Percentiles rank a stretch among this genome's conserved stretches.
These are phyloP conservation scores for Dicyrtoma fusca DNA, from an alignment of 2,888 invertebrate genomes.

Conservation along the genomic window DNA sequence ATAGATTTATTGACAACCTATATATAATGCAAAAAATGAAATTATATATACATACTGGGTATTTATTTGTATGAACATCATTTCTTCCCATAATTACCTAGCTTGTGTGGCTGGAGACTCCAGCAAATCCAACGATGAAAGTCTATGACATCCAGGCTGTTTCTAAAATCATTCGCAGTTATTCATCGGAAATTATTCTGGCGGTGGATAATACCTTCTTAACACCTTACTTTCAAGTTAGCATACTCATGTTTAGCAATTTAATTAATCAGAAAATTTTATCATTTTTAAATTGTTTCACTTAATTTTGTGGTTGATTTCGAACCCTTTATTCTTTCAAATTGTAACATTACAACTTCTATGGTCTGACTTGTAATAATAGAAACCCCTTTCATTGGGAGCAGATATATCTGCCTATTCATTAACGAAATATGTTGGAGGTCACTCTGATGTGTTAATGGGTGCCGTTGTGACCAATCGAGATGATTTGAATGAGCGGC, in stretches of 20 bases:
- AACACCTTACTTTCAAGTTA: constrained; percentile 63
- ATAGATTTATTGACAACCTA: no score
- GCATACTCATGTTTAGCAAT: no score
- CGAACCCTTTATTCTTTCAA: no score
- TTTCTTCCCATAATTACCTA: constrained; percentile 28
- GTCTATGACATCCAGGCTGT: constrained; percentile 64
- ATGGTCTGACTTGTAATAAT: no score
- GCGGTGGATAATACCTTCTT: constrained; percentile 67
- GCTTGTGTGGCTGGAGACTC: constrained; percentile 67
- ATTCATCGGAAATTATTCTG: constrained; percentile 60
- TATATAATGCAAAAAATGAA: no score
- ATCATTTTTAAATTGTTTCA: neutral
- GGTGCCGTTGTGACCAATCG: constrained; percentile 79
- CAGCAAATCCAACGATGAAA: constrained; percentile 66
- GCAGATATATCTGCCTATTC: constrained; percentile 92
- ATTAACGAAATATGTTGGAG: constrained; percentile 96
- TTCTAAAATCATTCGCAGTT: constrained; percentile 59
- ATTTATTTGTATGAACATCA: no score
- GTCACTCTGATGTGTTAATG: constrained; percentile 96
- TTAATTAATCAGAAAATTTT: neutral
- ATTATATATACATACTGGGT: no score
- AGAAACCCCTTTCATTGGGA: constrained; percentile 81
- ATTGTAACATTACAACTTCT: no score
- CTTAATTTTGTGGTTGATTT: constrained; percentile 53
- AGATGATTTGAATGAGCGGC: constrained; percentile 69